Evolutionary conservation across 2,113 vertebrate species (phyloP), one percentile per base, ranked within the genome.

Genomic region (Heterotis niloticus): DNA sequence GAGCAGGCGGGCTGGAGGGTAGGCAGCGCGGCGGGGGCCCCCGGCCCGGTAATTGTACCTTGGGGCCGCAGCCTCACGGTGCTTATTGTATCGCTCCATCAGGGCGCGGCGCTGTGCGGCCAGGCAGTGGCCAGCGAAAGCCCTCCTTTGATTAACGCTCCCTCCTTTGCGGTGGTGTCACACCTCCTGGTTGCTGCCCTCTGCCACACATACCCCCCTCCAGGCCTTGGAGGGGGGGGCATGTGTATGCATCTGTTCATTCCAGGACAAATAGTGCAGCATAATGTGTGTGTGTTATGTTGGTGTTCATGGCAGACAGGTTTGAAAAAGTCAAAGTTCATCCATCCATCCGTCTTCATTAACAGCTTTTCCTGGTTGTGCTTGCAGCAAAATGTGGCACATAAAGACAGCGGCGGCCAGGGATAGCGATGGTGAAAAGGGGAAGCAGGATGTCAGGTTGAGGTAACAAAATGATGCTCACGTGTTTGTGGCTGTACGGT

Each of bases 31-130:
- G 66, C 20, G 28, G 67, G 52, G 66, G 56, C 77, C 77, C 77
- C 66, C 66, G 54, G 67, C 3, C 77, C 77, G 29, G 67, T 78
- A 78, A 78, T 78, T 78, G 56, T 24, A 24, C 52, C 28, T 44
- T 28, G 10, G 29, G 12, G 54, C 29, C 26, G 24, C 26, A 26
- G 26, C n/a, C 28, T 70, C 77, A 78, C 67, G 77, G 16, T 69
- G 65, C 26, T 17, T 56, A 71, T 57, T n/a, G 20, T 17, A 62
- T 62, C 1, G 29, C 77, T 60, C 77, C 9, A 56, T 71, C 52
- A 24, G 65, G 65, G 65, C 5, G 18, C 69, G 0, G 23, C 64
- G n/a, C 52, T n/a, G n/a, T 52, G 59, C 51, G 54, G 52, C 7
- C 26, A 26, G 54, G 56, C 26, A 59, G 77, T 69, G 77, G 18